These are phyloP conservation scores for Geopemphigus sp. DNA, from an alignment of 1,140 invertebrate genomes.

Conservation along the genomic window DNA sequence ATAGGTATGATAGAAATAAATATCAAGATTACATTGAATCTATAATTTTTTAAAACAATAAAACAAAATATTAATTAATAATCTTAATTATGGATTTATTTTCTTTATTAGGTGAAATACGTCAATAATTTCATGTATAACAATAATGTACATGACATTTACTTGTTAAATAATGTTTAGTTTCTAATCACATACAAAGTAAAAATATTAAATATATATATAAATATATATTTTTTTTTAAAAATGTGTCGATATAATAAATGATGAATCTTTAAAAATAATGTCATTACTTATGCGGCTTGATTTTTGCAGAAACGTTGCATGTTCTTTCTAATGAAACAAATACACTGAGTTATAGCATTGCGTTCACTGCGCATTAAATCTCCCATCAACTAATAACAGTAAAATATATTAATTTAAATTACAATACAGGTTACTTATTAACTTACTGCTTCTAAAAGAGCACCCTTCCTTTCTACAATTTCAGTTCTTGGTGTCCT, in stretches of 20 bases:
- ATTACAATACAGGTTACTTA: neutral
- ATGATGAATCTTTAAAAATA: neutral
- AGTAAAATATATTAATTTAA: neutral
- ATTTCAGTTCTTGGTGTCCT: conserved; percentile 37
- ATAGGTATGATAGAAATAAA: too few species aligned
- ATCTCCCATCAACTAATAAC: conserved; percentile 41
- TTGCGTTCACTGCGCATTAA: conserved; percentile 41
- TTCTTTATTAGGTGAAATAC: neutral
- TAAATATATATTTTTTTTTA: neutral
- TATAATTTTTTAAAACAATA: too few species aligned
- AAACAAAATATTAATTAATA: too few species aligned
- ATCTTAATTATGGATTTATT: too few species aligned
- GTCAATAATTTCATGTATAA: neutral
- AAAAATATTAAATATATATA: neutral
- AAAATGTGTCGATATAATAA: neutral
- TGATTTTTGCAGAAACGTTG: conserved; percentile 27
- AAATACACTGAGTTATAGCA: conserved; percentile 44
- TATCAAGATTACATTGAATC: too few species aligned
- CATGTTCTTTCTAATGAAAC: conserved; percentile 39
- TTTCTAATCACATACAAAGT: too few species aligned
- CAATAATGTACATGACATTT: too few species aligned
- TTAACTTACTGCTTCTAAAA: conserved; percentile 37
- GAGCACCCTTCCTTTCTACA: conserved; percentile 20
- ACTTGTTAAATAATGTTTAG: too few species aligned
- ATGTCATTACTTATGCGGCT: neutral